Base-by-base conservation (phyloP, 2,113 vertebrate genomes). In the Pterocles gutturalis region DNA sequence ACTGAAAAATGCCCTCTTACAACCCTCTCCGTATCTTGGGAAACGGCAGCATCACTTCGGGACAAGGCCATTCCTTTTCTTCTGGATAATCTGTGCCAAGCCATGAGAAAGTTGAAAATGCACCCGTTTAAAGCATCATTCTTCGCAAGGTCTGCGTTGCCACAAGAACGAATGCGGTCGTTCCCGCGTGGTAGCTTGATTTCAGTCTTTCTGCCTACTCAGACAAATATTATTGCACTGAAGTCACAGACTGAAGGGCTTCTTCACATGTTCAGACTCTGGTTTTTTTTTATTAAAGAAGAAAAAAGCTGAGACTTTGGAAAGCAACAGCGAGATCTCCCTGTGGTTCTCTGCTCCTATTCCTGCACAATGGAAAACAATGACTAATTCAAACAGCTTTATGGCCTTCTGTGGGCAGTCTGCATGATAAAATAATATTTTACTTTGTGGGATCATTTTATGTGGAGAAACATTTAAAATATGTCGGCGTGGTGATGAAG, bases 41-140 rank as follows among this genome's bases (percentile, higher is more conserved):
- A 80, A 58, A 46, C 0, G 4, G 7, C 1, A 0, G 31, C 4
- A 0, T 19, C 4, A 0, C 51, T 55, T 41, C 3, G 1, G 4
- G 2, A 57, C 7, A 45, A 54, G 62, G 43, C n/a, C 61, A 33
- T 57, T 41, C 45, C 76, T 86, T 33, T 67, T 51, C 38, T 43
- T 72, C 57, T 36, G 54, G 53, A 34, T 17, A 75, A 60, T 26
- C 43, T 28, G 13, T 1, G 7, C 33, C 41, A 48, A 80, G n/a
- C 62, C 64, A 17, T 2, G 5, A 49, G 24, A 77, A 72, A 45
- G n/a, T 38, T 31, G 41, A 57, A 82, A 53, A 61, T 45, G 36
- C 54, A 25, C 20, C 15, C 5, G 1, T 57, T 61, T 41, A 2
- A 72, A 69, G 17, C 8, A 69, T 55, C 82, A 76, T 24, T 62